These are phyloP conservation scores for Eriocheir sinensis DNA, from an alignment of 1,140 invertebrate species.

Conservation along the genomic window DNA sequence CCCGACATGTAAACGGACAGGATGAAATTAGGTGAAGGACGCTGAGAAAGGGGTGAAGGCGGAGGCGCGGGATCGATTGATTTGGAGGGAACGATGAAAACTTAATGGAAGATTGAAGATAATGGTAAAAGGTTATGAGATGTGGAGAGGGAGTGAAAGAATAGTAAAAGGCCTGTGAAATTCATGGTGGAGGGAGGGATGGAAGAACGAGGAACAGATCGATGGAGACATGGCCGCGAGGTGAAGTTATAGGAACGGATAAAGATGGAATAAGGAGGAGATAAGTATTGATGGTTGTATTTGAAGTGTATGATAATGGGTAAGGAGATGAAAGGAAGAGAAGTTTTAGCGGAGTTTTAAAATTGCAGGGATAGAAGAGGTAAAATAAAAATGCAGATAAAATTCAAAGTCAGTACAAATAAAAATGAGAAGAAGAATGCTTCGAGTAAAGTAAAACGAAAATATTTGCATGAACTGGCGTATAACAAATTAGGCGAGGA, in stretches of 20 bases:
- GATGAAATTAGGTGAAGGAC: too few relatives aligned
- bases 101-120: too few relatives aligned
- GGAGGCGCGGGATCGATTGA: too few relatives aligned
- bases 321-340: neutral
- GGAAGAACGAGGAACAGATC: neutral
- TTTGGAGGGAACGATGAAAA: too few relatives aligned
- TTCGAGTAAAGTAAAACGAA: neutral
- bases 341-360: neutral
- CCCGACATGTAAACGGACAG: too few relatives aligned
- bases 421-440: neutral
- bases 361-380: neutral
- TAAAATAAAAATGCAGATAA: neutral
- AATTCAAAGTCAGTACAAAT: neutral
- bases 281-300: neutral
- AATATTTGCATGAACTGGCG: neutral
- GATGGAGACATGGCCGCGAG: neutral
- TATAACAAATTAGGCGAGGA: neutral
- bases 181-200: neutral
- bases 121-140: neutral
- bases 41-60: too few relatives aligned
- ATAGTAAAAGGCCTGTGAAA: too few relatives aligned
- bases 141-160: neutral
- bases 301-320: neutral
- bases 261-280: neutral
- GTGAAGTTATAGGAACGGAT: neutral